Base-by-base conservation (phyloP, 2,888 invertebrate species). In the Melinaea menophilus region DNA sequence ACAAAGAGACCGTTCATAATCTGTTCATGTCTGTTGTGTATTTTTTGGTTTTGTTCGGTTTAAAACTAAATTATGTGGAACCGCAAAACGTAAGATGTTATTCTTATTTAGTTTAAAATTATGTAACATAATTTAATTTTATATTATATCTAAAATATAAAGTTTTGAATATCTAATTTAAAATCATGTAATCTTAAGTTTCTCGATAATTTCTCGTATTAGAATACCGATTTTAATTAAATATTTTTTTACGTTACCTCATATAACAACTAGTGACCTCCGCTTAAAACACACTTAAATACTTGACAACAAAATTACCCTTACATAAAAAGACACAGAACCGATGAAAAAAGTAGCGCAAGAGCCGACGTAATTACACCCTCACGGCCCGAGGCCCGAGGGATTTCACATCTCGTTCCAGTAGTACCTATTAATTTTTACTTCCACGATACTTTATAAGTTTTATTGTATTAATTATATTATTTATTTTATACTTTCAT, bases 1-100 rank as follows among this genome's bases (percentile, higher is more conserved):
- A 61, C 54, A 58, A 59, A 58, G 58, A 64, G 56, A 34, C 58
- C 60, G 67, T 62, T 61, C 55, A 63, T 62, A 62, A 62, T 57
- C 62, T 56, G n/a, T n/a, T n/a, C n/a, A n/a, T 4, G 12, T 46
- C 46, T 46, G n/a, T 46, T 46, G 46, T 46, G n/a, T 46, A 46
- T n/a, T 46, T 46, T 46, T 46, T 46, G 46, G 46, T 46, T 46
- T 46, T 46, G 46, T 46, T 46, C 46, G 46, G 46, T n/a, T 22
- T 22, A 22, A 22, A 22, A 22, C 22, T 22, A 22, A 22, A 22
- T 22, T 22, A 22, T 22, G 22, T 46, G 46, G 46, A 46, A 46
- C 11, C 46, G 46, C 46, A 46, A 46, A 46, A 46, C n/a, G 11
- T 1, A n/a, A 22, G 46, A 46, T 46, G 11, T 46, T 46, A 46